These are phyloP conservation scores for Cephonodes hylas DNA, from an alignment of 2,888 invertebrate species.

Conservation along the genomic window DNA sequence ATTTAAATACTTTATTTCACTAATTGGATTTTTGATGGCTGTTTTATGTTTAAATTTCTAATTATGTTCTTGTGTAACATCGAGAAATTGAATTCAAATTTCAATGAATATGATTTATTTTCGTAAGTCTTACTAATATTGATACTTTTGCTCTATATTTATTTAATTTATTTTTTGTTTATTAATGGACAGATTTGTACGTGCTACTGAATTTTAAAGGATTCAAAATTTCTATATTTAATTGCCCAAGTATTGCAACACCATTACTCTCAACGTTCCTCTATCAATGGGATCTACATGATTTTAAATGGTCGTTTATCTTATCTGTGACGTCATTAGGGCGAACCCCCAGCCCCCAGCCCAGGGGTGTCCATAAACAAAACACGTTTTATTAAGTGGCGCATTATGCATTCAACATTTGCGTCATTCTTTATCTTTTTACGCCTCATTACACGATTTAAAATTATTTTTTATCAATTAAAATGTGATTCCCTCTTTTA, in stretches of 20 bases:
- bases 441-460: constrained; percentile 10
- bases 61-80: too few relatives aligned
- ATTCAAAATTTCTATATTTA: too few relatives aligned
- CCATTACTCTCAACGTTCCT: constrained; percentile 26
- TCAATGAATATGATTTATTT: too few relatives aligned
- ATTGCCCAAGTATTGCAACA: constrained; percentile 1
- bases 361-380: constrained; percentile 27
- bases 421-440: constrained; percentile 10
- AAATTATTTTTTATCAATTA: not conserved
- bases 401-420: constrained; percentile 15
- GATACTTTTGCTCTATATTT: too few relatives aligned
- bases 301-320: constrained; percentile 65
- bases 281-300: constrained; percentile 58
- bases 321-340: constrained; percentile 66
- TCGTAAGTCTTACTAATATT: too few relatives aligned
- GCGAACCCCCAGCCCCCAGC: constrained; percentile 21
- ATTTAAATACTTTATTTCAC: not conserved
- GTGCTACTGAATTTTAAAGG: too few relatives aligned
- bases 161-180: too few relatives aligned
- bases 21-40: not conserved
- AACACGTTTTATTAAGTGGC: constrained; percentile 37
- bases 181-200: too few relatives aligned
- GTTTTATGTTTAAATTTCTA: not conserved
- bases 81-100: too few relatives aligned
- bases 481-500: not conserved